Evolutionary conservation across 2,797 vertebrate species (phyloP), one percentile per base, ranked within the genome.

Genomic region (Artibeus lituratus): DNA sequence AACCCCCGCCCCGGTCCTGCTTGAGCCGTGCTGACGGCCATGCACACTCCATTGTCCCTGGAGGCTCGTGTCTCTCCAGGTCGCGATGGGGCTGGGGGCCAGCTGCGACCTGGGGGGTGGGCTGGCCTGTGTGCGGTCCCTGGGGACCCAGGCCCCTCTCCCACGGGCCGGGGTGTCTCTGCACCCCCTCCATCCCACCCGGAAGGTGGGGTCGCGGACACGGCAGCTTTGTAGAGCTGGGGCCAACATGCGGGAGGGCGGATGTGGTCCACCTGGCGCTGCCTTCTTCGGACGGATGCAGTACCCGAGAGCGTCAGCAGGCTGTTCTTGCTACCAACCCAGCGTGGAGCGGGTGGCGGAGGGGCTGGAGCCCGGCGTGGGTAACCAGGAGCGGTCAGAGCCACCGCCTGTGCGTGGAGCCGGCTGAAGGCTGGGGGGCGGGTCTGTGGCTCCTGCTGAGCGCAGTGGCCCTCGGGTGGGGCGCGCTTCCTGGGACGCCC

Each of bases 241-340:
- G 90, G 51, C 10, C 7, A n/a, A 16, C 3, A 29, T 7, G 1
- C 2, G 0, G 3, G 14, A 10, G 65, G 62, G 2, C 2, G 4
- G 1, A 7, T 7, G 39, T 1, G 0, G 1, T 7, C 0, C 0
- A 7, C n/a, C 4, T 2, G 2, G 49, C 11, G 0, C 0, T 0
- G 19, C 24, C 22, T 1, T 5, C 24, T 55, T 15, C 3, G 1
- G 2, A 4, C 11, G 1, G 55, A 55, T 9, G 3, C 1, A 35
- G 39, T 0, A 0, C 32, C 14, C 0, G 3, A 21, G 0, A 29
- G 1, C 0, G 10, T 5, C 22, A 22, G 21, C 19, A 3, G 7
- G 29, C 42, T 3, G 32, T 4, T 24, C 7, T 0, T 0, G 42
- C 4, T 18, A 0, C 3, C 2, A 4, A 5, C 2, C 65, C 32